phyloP scores from a whole-genome alignment of 2,113 vertebrate genomes.

The Natator depressus region DNA sequence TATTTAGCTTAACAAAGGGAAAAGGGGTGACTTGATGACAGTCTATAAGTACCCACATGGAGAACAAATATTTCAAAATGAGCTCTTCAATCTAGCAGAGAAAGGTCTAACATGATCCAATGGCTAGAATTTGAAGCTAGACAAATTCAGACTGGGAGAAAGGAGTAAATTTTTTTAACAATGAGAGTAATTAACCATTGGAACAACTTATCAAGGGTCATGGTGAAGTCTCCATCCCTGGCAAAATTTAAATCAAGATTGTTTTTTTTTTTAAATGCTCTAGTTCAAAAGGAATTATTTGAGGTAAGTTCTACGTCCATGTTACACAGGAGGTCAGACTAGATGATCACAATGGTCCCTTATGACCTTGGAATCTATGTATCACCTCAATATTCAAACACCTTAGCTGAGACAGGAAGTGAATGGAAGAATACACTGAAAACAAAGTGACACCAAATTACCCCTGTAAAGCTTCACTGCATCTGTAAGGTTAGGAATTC shows the following conservation, averaged over 20 bases:
- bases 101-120: neutral
- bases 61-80: neutral
- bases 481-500: slow-evolving; percentile 74
- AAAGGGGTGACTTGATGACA: neutral
- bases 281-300: neutral
- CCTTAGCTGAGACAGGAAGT: neutral
- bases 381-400: neutral
- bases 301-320: neutral
- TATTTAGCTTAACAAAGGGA: neutral
- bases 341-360: neutral
- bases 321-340: neutral
- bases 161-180: neutral
- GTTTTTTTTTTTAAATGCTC: neutral
- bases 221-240: neutral
- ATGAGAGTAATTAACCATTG: neutral
- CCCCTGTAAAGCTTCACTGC: slow-evolving; percentile 63
- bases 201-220: neutral
- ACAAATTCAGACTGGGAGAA: neutral
- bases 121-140: neutral
- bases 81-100: neutral
- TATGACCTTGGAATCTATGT: neutral
- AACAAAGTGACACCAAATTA: slow-evolving; percentile 14
- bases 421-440: neutral
- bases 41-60: neutral
- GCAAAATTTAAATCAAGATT: neutral